phyloP scores from a whole-genome alignment of 2,113 vertebrate genomes.

The Haemorhous mexicanus region DNA sequence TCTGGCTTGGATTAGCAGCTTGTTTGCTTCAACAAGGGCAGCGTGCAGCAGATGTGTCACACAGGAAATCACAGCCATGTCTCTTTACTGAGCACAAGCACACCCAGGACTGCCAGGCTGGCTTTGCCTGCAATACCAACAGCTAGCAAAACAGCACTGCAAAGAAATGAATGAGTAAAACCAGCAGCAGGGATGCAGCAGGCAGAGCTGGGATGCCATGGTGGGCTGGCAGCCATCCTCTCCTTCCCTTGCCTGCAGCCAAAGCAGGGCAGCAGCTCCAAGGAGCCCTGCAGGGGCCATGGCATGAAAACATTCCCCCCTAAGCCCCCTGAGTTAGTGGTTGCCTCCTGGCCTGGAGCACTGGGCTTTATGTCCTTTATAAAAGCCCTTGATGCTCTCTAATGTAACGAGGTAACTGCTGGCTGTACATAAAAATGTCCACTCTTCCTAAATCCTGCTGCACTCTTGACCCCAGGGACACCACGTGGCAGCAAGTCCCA shows the following conservation, averaged over 20 bases:
- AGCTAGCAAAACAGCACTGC: neutral
- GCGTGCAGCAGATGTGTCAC: neutral
- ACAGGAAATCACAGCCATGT: neutral
- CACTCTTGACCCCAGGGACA: neutral
- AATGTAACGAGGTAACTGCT: neutral
- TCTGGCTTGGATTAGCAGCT: neutral
- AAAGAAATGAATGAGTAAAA: neutral
- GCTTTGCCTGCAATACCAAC: neutral
- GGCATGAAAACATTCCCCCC: neutral
- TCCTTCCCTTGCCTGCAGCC: accelerated
- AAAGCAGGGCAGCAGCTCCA: neutral
- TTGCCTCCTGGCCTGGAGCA: neutral
- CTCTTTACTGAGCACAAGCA: neutral
- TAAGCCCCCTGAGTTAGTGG: neutral
- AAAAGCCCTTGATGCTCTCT: slow-evolving; percentile 34
- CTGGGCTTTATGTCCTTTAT: neutral
- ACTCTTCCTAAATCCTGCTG: neutral
- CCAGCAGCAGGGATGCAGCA: neutral
- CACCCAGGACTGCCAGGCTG: neutral
- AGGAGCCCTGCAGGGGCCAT: neutral
- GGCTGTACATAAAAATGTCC: neutral
- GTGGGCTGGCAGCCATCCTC: neutral
- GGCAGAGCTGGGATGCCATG: accelerated
- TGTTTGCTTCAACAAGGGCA: neutral
- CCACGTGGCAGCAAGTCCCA: neutral